These are phyloP conservation scores for Pygocentrus nattereri DNA, from an alignment of 2,797 vertebrate genomes.

Conservation along the genomic window DNA sequence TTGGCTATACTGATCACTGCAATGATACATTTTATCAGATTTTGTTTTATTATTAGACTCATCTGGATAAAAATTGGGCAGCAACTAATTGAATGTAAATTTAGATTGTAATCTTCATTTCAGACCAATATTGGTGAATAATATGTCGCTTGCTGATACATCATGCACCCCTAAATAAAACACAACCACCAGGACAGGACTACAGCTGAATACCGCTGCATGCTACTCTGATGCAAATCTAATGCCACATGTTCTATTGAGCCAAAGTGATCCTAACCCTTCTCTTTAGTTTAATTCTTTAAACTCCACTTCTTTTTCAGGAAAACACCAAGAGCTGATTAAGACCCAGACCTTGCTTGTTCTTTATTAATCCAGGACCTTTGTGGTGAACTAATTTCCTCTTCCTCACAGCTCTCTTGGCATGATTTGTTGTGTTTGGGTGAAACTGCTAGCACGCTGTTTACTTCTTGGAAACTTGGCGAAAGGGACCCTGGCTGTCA, in stretches of 20 bases:
- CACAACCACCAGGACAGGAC: too few species aligned
- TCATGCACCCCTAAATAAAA: too few species aligned
- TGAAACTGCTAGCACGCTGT: slow-evolving; percentile 9
- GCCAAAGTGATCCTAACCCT: background rate
- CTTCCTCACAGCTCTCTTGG: background rate
- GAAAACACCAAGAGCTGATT: background rate
- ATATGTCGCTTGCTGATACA: too few species aligned
- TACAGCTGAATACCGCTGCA: background rate
- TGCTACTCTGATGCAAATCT: background rate
- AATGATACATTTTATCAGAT: too few species aligned
- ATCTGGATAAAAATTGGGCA: too few species aligned
- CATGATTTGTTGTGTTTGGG: background rate
- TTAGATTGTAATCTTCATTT: too few species aligned
- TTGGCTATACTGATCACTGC: too few species aligned
- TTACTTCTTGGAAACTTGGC: slow-evolving; percentile 58
- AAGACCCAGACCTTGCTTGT: slow-evolving; percentile 4
- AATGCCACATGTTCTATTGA: background rate
- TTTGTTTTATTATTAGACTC: too few species aligned
- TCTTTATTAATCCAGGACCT: slow-evolving; percentile 15
- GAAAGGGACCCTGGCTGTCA: slow-evolving; percentile 37
- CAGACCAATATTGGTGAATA: too few species aligned
- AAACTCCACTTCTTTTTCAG: background rate
- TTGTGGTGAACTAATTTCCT: slow-evolving; percentile 22
- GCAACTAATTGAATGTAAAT: too few species aligned
- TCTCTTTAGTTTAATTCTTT: background rate